phyloP scores from a whole-genome alignment of 1,140 invertebrate genomes.

The Papilio xuthus region DNA sequence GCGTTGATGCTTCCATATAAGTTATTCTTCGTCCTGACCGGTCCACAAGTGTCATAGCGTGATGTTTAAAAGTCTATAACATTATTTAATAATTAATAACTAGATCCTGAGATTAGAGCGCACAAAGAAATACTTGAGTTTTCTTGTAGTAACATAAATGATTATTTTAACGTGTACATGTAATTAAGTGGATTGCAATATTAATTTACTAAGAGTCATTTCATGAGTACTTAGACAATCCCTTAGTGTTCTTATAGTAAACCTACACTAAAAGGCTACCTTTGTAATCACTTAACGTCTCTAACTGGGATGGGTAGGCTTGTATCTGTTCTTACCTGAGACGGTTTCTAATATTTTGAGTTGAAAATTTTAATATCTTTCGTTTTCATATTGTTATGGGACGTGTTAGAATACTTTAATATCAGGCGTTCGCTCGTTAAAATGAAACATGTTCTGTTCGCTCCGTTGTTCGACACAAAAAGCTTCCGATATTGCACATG shows the following conservation, averaged over 20 bases:
- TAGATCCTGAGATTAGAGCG: background rate
- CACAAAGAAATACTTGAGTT: background rate
- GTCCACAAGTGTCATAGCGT: no score
- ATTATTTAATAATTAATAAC: background rate
- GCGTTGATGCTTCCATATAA: background rate
- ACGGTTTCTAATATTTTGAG: background rate
- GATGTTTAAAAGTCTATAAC: background rate
- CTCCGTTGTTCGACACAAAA: conserved; percentile 31
- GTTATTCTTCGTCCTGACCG: background rate
- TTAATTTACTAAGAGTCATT: background rate
- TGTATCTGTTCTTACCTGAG: background rate
- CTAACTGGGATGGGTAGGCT: background rate
- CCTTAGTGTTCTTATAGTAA: background rate
- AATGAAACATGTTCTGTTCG: conserved; percentile 43
- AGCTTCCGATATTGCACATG: conserved; percentile 41
- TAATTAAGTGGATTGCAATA: background rate
- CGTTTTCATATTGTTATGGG: conserved; percentile 6
- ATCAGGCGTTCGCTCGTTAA: conserved; percentile 39
- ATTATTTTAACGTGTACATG: background rate
- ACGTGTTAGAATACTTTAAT: conserved; percentile 35
- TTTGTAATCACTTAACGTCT: background rate
- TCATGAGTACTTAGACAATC: background rate
- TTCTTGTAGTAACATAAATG: background rate
- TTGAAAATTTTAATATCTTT: conserved; percentile 4
- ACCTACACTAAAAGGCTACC: background rate